These are phyloP conservation scores for Rhinogobio ventralis DNA, from an alignment of 2,797 vertebrate species.

Conservation along the genomic window DNA sequence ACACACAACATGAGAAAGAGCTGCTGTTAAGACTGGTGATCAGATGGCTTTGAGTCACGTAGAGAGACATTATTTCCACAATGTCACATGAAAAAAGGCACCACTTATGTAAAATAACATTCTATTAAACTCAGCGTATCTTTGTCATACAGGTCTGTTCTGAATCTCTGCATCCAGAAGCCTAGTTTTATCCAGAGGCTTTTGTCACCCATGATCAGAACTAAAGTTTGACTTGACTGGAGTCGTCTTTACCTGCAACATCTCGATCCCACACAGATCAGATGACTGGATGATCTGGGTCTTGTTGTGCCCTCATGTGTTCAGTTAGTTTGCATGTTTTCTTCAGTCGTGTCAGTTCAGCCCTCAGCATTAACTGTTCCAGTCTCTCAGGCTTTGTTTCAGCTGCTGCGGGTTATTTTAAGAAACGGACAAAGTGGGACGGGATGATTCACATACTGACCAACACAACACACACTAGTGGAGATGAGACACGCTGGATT, in stretches of 20 bases:
- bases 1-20: neutral
- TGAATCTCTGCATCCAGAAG: neutral
- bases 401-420: constrained; percentile 75
- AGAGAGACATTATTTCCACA: neutral
- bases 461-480: constrained; percentile 13
- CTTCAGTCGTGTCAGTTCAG: neutral
- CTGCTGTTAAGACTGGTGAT: constrained; percentile 47
- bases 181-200: neutral
- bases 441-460: constrained; percentile 66
- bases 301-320: neutral
- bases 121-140: neutral
- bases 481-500: neutral
- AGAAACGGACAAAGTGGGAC: constrained; percentile 70
- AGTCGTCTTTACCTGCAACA: neutral
- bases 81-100: neutral
- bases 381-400: constrained; percentile 66
- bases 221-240: neutral
- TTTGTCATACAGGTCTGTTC: neutral
- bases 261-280: neutral
- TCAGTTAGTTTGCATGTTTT: neutral
- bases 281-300: neutral
- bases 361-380: constrained; percentile 33
- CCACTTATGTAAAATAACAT: neutral
- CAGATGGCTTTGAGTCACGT: constrained; percentile 28
- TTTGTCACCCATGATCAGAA: neutral